phyloP scores from a whole-genome alignment of 1,140 invertebrate genomes.

The Drosophila saltans region DNA sequence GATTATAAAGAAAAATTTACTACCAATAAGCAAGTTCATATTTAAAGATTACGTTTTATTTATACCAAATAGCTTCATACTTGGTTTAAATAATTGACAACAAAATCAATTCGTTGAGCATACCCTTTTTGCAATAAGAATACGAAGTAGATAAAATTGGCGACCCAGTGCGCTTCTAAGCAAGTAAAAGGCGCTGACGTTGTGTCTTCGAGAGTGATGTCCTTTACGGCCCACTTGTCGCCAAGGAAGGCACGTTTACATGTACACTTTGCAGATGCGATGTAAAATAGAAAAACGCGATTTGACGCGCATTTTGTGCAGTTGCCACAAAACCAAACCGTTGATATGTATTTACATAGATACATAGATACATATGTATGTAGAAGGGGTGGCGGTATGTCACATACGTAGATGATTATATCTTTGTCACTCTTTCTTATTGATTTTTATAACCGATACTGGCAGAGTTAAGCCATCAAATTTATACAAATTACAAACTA shows the following conservation, averaged over 20 bases:
- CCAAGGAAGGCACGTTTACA: constrained; percentile 40
- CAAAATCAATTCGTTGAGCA: too few relatives aligned
- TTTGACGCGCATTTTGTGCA: constrained; percentile 65
- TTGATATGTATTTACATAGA: not conserved
- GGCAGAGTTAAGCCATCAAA: not conserved
- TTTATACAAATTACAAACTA: too few relatives aligned
- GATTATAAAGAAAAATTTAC: not conserved
- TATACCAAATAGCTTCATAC: too few relatives aligned
- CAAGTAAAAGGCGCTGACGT: constrained; percentile 44
- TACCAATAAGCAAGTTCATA: not conserved
- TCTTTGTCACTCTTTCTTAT: not conserved
- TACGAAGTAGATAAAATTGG: constrained; percentile 21
- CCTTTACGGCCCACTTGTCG: constrained; percentile 68
- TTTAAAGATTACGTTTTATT: not conserved
- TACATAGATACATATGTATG: not conserved
- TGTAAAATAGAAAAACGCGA: constrained; percentile 71
- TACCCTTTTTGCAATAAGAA: constrained; percentile 2
- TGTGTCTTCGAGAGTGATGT: constrained; percentile 61
- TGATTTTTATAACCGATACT: constrained; percentile 4
- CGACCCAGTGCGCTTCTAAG: constrained; percentile 45
- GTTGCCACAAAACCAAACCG: constrained; percentile 26
- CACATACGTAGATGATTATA: constrained; percentile 1
- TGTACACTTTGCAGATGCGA: constrained; percentile 47
- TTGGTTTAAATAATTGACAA: not conserved
- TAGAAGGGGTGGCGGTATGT: too few relatives aligned